phyloP scores from a whole-genome alignment of 30 jellyfish, hydroid and myxozoan species.

The Rhopilema esculentum region DNA sequence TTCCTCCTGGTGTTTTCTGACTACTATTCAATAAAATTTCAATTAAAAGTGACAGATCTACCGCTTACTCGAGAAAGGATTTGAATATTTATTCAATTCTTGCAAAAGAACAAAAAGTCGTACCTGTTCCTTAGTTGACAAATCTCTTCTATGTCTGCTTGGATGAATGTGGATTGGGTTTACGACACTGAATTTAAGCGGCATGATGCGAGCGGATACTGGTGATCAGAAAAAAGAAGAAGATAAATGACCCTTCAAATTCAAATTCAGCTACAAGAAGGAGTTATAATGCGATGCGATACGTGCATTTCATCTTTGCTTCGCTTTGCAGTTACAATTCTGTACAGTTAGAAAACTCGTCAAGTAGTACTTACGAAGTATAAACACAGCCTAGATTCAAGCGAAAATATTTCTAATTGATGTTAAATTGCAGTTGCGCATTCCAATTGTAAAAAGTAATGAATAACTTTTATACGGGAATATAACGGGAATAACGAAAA shows the following conservation, averaged over 20 bases:
- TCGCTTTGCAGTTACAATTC: too few species aligned
- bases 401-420: too few species aligned
- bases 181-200: constrained; percentile 26
- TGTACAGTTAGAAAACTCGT: too few species aligned
- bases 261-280: background rate
- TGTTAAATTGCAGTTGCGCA: too few species aligned
- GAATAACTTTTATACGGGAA: too few species aligned
- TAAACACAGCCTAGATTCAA: too few species aligned
- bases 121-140: constrained; percentile 65
- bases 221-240: background rate
- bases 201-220: constrained; percentile 30
- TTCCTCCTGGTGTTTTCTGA: background rate
- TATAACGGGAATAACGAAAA: too few species aligned
- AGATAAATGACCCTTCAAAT: background rate
- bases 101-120: background rate
- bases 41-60: background rate
- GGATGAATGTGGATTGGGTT: constrained; percentile 65
- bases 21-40: background rate
- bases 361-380: too few species aligned
- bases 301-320: too few species aligned
- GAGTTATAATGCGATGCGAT: too few species aligned
- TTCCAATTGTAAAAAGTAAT: too few species aligned
- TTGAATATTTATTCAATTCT: background rate
- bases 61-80: background rate
- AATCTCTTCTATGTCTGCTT: constrained; percentile 51